Evolutionary conservation across 2,888 invertebrate species (phyloP).

Genomic region (Phlogophora meticulosa): DNA sequence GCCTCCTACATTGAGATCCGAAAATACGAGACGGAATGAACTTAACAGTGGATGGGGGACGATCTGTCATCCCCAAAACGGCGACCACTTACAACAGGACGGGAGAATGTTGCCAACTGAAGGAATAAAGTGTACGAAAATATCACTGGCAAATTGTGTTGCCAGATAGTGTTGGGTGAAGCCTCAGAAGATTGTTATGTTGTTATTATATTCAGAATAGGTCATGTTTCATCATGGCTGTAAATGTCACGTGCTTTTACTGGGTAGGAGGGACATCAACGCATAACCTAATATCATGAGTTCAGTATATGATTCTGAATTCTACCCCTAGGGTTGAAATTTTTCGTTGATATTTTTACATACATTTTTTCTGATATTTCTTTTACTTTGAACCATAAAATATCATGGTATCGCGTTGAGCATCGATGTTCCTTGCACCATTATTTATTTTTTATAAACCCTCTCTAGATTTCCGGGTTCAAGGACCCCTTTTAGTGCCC

Average conservation of each 20-base stretch:
- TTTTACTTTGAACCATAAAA: too few relatives aligned
- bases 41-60: conserved; percentile 7
- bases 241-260: too few relatives aligned
- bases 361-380: too few relatives aligned
- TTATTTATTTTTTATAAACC: too few relatives aligned
- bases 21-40: conserved; percentile 34
- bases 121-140: conserved; percentile 44
- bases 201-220: not conserved
- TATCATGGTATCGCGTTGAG: too few relatives aligned
- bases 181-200: not conserved
- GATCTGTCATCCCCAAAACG: conserved; percentile 28
- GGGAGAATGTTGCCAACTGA: conserved; percentile 44
- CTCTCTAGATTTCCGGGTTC: too few relatives aligned
- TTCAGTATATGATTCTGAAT: too few relatives aligned
- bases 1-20: conserved; percentile 20
- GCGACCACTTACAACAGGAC: conserved; percentile 14
- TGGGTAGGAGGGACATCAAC: too few relatives aligned
- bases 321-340: too few relatives aligned
- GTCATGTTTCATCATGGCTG: not conserved
- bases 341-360: too few relatives aligned
- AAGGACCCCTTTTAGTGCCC: not conserved
- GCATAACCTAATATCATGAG: too few relatives aligned
- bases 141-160: conserved; percentile 20
- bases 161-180: not conserved
- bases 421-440: too few relatives aligned